Evolutionary conservation across 2,888 invertebrate genomes (phyloP).

Genomic region (Sipha maydis): DNA sequence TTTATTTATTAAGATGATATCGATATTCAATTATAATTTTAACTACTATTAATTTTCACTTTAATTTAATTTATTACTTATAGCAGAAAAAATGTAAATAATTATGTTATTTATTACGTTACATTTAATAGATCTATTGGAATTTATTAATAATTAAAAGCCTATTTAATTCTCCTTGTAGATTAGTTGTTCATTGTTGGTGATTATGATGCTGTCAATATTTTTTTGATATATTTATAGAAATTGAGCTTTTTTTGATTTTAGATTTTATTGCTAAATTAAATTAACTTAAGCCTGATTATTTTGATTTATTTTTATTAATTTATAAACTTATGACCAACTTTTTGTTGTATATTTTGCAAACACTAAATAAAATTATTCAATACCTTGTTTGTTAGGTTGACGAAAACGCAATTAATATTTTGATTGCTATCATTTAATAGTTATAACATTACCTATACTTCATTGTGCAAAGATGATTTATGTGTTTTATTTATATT

Average conservation of each 20-base stretch:
- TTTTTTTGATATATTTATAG: neutral
- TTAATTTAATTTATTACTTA: no score
- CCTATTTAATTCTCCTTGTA: no score
- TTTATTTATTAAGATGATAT: no score
- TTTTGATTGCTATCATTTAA: no score
- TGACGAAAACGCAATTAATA: neutral
- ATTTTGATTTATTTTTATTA: neutral
- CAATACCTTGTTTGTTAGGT: neutral
- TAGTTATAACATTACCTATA: neutral
- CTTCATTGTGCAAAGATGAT: neutral
- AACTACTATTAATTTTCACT: no score
- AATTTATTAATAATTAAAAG: no score
- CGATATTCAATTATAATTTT: no score
- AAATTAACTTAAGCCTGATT: slow-evolving; percentile 1
- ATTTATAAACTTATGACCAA: neutral
- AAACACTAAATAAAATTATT: neutral
- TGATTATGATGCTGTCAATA: slow-evolving; percentile 13
- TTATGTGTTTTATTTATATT: neutral
- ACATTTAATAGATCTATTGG: no score
- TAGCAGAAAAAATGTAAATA: no score
- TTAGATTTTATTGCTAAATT: slow-evolving; percentile 4
- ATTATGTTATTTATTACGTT: no score
- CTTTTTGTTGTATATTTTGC: neutral
- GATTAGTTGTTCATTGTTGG: slow-evolving; percentile 19
- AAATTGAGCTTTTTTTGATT: neutral